Evolutionary conservation across 2,113 vertebrate genomes (phyloP).

Genomic region (Phodopus roborovskii): DNA sequence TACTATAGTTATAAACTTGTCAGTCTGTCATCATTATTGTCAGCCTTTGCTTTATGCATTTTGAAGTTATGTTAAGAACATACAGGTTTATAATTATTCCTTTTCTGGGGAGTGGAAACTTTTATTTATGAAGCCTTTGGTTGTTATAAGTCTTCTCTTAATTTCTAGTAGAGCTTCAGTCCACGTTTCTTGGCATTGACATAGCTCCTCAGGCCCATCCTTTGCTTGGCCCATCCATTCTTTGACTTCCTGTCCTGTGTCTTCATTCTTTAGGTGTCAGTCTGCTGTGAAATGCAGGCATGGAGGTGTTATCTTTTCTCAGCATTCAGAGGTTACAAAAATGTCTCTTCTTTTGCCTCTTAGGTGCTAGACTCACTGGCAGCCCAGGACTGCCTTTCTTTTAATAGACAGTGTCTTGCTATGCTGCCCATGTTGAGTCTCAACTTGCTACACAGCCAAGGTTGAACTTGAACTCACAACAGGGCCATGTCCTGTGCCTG

Average conservation of each 20-base stretch:
- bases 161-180: not conserved
- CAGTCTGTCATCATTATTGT: not conserved
- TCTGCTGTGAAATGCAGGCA: not conserved
- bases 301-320: not conserved
- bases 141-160: not conserved
- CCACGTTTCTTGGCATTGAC: not conserved
- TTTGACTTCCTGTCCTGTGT: not conserved
- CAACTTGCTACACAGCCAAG: not conserved
- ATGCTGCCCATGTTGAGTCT: not conserved
- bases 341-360: not conserved
- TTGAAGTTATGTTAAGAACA: slow-evolving; percentile 50
- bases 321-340: not conserved
- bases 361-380: not conserved
- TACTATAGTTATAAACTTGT: not conserved
- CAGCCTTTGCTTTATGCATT: slow-evolving; percentile 35
- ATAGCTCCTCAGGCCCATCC: not conserved
- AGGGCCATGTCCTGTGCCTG: no score
- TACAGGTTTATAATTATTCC: slow-evolving; percentile 8
- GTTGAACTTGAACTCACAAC: not conserved
- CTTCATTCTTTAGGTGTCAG: not conserved
- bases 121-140: not conserved
- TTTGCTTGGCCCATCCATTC: not conserved
- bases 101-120: slow-evolving; percentile 26
- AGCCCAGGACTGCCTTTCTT: not conserved
- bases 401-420: not conserved